Conservation (phyloP, 2,888 invertebrate genomes). For the Molorchus minor region DNA sequence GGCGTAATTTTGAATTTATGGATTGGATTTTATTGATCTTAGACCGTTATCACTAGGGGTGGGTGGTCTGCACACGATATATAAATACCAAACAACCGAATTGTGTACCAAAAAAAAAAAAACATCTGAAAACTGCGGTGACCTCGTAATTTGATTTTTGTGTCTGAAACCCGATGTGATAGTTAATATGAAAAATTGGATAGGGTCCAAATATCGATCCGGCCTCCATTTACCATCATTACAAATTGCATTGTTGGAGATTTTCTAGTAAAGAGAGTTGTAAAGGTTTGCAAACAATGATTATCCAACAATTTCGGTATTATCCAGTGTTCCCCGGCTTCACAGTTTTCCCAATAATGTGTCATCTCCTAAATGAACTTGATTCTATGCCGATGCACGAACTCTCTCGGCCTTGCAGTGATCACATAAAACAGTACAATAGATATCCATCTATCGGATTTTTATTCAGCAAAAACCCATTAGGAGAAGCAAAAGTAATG, state of each 20-base stretch:
- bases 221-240: slow-evolving; percentile 34
- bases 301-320: slow-evolving; percentile 27
- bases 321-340: slow-evolving; percentile 1
- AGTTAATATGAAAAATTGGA: slow-evolving; percentile 31
- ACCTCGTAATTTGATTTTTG: neutral
- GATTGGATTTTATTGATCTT: neutral
- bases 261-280: slow-evolving; percentile 27
- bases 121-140: neutral
- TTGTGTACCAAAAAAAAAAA: neutral
- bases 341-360: neutral
- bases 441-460: too few species aligned
- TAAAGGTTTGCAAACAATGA: slow-evolving; percentile 29
- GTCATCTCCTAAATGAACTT: slow-evolving; percentile 6
- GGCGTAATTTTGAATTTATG: neutral
- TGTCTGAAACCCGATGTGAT: slow-evolving; percentile 10
- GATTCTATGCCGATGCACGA: neutral
- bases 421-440: too few species aligned
- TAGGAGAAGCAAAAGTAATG: too few species aligned
- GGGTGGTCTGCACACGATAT: too few species aligned
- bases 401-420: neutral
- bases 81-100: too few species aligned
- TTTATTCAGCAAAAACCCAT: too few species aligned
- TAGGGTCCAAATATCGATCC: slow-evolving; percentile 31
- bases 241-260: slow-evolving; percentile 32
- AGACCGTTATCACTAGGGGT: neutral